Base-by-base conservation (phyloP, 2,888 invertebrate genomes). In the Drosophila demipolita region DNA sequence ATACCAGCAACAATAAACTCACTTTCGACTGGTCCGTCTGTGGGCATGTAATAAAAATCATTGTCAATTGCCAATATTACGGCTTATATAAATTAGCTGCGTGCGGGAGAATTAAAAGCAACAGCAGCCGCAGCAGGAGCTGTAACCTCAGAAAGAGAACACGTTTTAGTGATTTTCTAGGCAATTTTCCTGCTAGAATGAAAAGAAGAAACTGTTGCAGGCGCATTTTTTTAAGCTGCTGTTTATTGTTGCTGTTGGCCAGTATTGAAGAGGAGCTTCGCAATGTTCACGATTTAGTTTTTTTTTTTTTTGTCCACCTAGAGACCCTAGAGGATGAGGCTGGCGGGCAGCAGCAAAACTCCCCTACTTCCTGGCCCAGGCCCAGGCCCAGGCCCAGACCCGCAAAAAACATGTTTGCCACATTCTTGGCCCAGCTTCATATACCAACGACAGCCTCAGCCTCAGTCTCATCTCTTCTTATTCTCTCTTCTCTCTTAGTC, bases 121-220 rank as follows among this genome's bases (percentile, higher is more conserved):
- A 35, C 59, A 68, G 60, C 67, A 64, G 65, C 62, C 45, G 35
- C 66, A 8, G 35, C 26, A 53, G 32, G 48, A 65, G 55, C 48
- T 54, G 29, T 26, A 60, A 29, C 29, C 40, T 42, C 60, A 54
- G 48, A 55, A 60, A 60, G 72, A 75, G 83, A 83, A 90, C 90
- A 90, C 90, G 90, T 90, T 90, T 90, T 90, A 82, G 90, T 83
- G 91, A 90, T 90, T 91, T 90, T 90, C 90, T 83, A 89, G 88
- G 88, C 90, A 90, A 91, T 91, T 91, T 87, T 87, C 83, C 80
- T 63, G 68, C 68, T 73, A 38, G 75, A 72, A 71, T 85, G 83
- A 86, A 84, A 57, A n/a, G 66, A 48, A 36, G 55, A 53, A 36
- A 42, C 57, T 57, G 32, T 40, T 57, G 45, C 29, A 26, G 26